phyloP scores from a whole-genome alignment of 2,797 vertebrate species.

The Propithecus deckenii region DNA sequence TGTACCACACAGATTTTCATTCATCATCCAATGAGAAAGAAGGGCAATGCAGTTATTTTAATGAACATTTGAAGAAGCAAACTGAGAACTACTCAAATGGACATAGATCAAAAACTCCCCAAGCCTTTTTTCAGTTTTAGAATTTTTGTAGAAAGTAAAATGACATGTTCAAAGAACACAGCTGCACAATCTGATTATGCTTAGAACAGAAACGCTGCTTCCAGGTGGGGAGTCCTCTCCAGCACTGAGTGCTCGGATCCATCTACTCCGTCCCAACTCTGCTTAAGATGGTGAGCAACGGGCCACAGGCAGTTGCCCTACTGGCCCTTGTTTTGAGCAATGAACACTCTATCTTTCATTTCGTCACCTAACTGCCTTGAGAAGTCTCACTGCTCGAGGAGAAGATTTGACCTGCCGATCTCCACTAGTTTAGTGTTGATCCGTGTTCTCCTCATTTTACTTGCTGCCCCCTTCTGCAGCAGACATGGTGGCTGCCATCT shows the following conservation, averaged over 20 bases:
- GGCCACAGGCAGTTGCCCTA: background rate
- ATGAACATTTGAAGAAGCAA: background rate
- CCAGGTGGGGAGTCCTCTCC: background rate
- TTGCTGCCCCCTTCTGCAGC: background rate
- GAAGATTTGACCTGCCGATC: background rate
- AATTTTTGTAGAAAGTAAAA: background rate
- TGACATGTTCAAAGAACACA: background rate
- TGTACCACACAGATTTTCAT: background rate
- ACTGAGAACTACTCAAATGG: background rate
- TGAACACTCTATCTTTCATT: background rate
- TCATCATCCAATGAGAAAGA: background rate
- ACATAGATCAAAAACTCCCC: background rate
- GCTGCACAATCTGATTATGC: background rate
- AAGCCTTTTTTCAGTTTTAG: background rate
- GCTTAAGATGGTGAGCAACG: background rate
- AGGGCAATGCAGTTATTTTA: background rate
- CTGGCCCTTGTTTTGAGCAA: background rate
- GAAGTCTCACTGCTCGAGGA: background rate
- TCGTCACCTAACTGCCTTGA: background rate
- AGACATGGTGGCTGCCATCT: fast-evolving
- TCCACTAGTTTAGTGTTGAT: background rate
- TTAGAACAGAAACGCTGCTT: background rate
- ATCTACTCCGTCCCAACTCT: background rate
- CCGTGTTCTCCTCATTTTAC: background rate
- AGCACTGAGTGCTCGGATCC: background rate